A percentile compares a stretch with the other conserved stretches of the same genome.
Evolutionary conservation across 2,113 vertebrate species (phyloP).

Genomic region (Poecile atricapillus): DNA sequence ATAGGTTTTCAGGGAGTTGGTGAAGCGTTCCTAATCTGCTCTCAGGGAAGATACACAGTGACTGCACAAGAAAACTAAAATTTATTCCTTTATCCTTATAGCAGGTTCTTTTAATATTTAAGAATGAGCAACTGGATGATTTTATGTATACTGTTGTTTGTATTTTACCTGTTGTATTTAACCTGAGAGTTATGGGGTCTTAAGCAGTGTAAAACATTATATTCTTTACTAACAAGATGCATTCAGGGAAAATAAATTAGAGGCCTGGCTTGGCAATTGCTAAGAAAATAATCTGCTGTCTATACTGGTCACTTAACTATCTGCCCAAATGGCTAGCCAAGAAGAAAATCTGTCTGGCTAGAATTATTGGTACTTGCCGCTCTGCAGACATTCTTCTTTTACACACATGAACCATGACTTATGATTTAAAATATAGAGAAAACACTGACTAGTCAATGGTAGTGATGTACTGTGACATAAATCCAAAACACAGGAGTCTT

Average conservation of each 20-base stretch:
- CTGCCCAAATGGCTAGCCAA: neutral
- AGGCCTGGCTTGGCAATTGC: neutral
- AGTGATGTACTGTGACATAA: neutral
- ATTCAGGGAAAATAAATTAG: neutral
- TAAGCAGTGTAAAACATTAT: neutral
- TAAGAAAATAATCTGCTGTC: neutral
- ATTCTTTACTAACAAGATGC: neutral
- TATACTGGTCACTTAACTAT: neutral
- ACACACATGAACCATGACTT: neutral
- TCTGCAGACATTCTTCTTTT: neutral
- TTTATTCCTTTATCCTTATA: neutral
- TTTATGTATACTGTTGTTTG: neutral
- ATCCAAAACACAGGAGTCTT: neutral
- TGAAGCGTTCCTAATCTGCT: neutral
- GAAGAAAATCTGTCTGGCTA: neutral
- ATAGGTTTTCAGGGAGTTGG: neutral
- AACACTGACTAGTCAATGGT: neutral
- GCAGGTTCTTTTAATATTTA: neutral
- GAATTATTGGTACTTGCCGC: neutral
- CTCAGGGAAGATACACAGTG: neutral
- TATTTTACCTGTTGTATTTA: neutral
- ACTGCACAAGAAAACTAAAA: neutral
- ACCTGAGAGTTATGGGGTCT: neutral
- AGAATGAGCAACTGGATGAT: neutral
- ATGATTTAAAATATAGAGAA: neutral